Evolutionary conservation across 2,888 invertebrate genomes (phyloP).

Genomic region (Hydraecia micacea): DNA sequence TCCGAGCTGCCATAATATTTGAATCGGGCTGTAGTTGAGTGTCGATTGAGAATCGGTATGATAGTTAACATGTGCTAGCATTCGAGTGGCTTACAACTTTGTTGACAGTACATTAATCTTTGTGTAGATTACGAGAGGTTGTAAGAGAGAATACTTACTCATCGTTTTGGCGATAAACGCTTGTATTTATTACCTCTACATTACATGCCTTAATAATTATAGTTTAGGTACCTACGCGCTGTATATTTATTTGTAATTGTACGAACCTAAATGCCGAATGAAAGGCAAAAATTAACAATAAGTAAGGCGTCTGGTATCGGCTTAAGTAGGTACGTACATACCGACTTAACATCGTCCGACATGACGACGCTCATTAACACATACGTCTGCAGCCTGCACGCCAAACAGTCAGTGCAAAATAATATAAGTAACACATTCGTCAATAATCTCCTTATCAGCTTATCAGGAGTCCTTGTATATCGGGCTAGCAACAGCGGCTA

Average conservation of each 20-base stretch:
- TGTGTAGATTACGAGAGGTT: slow-evolving; percentile 21
- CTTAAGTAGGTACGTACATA: slow-evolving; percentile 4
- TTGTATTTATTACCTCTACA: background rate
- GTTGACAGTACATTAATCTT: slow-evolving; percentile 21
- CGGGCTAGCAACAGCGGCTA: slow-evolving; percentile 28
- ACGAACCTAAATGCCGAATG: background rate
- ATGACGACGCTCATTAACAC: slow-evolving; percentile 12
- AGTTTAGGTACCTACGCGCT: background rate
- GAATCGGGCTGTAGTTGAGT: background rate
- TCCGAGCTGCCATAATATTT: too few species aligned
- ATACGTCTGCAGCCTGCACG: background rate
- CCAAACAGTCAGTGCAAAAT: slow-evolving; percentile 35
- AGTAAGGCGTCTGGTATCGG: background rate
- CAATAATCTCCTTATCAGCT: slow-evolving; percentile 45
- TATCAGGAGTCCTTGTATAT: slow-evolving; percentile 32
- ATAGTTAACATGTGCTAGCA: slow-evolving; percentile 2
- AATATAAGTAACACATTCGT: slow-evolving; percentile 23
- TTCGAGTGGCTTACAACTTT: slow-evolving; percentile 11
- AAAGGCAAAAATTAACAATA: background rate
- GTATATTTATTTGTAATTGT: too few species aligned
- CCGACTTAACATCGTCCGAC: slow-evolving; percentile 2
- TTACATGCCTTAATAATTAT: too few species aligned
- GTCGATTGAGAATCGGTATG: background rate
- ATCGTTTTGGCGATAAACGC: slow-evolving; percentile 15
- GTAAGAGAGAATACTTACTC: slow-evolving; percentile 14